phyloP scores from a whole-genome alignment of 1,140 invertebrate genomes.

The Papilio polyxenes region DNA sequence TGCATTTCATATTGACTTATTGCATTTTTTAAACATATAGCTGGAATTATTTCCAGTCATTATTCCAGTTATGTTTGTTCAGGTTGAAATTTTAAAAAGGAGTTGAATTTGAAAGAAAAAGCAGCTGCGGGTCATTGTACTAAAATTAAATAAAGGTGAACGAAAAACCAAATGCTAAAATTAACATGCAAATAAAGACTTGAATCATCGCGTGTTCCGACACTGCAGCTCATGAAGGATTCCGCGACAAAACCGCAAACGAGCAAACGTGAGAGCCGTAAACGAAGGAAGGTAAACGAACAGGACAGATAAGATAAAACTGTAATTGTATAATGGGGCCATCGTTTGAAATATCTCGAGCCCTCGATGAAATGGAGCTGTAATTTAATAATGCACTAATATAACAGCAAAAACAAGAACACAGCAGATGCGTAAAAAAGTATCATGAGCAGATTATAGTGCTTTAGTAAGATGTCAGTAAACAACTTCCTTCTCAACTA shows the following conservation, averaged over 20 bases:
- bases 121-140: slow-evolving; percentile 6
- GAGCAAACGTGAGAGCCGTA: not conserved
- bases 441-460: not conserved
- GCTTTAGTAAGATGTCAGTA: not conserved
- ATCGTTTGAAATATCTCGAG: not conserved
- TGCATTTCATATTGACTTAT: slow-evolving; percentile 2
- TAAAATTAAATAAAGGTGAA: not conserved
- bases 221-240: not conserved
- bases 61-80: slow-evolving; percentile 33
- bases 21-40: slow-evolving; percentile 9
- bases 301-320: slow-evolving; percentile 4
- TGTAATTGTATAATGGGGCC: slow-evolving; percentile 22
- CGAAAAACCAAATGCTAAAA: not conserved
- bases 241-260: slow-evolving; percentile 3
- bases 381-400: not conserved
- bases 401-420: not conserved
- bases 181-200: slow-evolving; percentile 20
- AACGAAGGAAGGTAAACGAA: not conserved
- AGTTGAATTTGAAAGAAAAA: not conserved
- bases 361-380: not conserved
- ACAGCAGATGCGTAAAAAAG: not conserved
- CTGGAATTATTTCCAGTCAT: not conserved
- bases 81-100: slow-evolving; percentile 11
- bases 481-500: not conserved
- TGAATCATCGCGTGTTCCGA: slow-evolving; percentile 1